Percentiles rank a stretch among this genome's conserved stretches.
These are phyloP conservation scores for Eurytoma californica DNA, from an alignment of 2,888 invertebrate species.

Conservation along the genomic window DNA sequence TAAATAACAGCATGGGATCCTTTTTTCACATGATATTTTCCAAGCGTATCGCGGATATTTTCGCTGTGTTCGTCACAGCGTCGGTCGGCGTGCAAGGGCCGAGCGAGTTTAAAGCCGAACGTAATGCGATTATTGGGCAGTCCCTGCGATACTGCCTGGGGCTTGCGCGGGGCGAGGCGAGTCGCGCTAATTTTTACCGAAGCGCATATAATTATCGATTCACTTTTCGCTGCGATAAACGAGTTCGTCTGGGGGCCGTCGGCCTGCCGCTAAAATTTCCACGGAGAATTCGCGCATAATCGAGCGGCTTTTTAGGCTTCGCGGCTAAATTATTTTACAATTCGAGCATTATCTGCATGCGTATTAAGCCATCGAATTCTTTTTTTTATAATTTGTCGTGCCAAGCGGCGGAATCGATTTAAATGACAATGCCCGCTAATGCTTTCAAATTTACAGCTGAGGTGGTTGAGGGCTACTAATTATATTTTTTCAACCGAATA, in stretches of 20 bases:
- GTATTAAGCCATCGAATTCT: background rate
- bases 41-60: too few relatives aligned
- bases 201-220: constrained; percentile 71
- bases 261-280: constrained; percentile 12
- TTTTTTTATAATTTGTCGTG: too few relatives aligned
- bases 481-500: too few relatives aligned
- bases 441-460: too few relatives aligned
- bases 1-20: too few relatives aligned
- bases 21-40: too few relatives aligned
- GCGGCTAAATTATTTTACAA: constrained; percentile 38
- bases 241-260: constrained; percentile 19
- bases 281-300: background rate
- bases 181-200: constrained; percentile 65
- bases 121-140: constrained; percentile 67
- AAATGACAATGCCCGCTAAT: too few relatives aligned
- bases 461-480: too few relatives aligned
- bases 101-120: constrained; percentile 65
- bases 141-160: constrained; percentile 60
- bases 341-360: constrained; percentile 15
- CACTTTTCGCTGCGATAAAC: constrained; percentile 61
- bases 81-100: constrained; percentile 51
- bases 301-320: constrained; percentile 24
- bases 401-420: too few relatives aligned
- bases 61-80: too few relatives aligned
- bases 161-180: constrained; percentile 56